Conservation (phyloP, 2,888 invertebrate species). For the Pharmacophagus antenor region DNA sequence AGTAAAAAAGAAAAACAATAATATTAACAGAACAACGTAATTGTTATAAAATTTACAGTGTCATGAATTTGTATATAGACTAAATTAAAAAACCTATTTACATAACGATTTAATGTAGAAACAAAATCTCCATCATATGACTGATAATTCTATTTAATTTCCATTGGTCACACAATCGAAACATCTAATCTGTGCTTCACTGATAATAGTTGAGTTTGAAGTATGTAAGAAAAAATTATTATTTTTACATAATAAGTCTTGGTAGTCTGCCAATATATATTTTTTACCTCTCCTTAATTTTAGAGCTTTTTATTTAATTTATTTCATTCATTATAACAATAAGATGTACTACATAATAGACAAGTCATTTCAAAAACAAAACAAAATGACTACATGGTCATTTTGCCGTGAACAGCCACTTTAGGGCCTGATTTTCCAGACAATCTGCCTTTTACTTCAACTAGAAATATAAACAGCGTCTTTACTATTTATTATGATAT, state of each 20-base stretch:
- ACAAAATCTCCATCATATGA: slow-evolving; percentile 53
- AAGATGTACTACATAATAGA: background rate
- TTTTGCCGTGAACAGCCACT: background rate
- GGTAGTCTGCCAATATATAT: background rate
- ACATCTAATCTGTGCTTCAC: slow-evolving; percentile 15
- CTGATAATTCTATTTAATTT: slow-evolving; percentile 39
- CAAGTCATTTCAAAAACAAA: background rate
- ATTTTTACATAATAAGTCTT: background rate
- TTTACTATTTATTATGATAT: too few species aligned
- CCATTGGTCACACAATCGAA: slow-evolving; percentile 7
- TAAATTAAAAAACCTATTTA: slow-evolving; percentile 57
- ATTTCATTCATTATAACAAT: background rate
- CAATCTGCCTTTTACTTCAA: too few species aligned
- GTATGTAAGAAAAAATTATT: background rate
- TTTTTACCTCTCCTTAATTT: background rate
- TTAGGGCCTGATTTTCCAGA: too few species aligned
- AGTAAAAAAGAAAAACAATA: slow-evolving; percentile 53
- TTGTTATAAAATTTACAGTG: slow-evolving; percentile 67
- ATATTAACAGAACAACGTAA: slow-evolving; percentile 50
- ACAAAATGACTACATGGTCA: background rate
- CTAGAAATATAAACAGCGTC: too few species aligned
- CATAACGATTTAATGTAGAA: slow-evolving; percentile 55
- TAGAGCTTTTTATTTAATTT: background rate
- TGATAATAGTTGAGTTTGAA: slow-evolving; percentile 10
- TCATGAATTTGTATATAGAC: slow-evolving; percentile 62